These are phyloP conservation scores for Clarias laeviceps DNA, from an alignment of 2,797 vertebrate species.

Conservation along the genomic window DNA sequence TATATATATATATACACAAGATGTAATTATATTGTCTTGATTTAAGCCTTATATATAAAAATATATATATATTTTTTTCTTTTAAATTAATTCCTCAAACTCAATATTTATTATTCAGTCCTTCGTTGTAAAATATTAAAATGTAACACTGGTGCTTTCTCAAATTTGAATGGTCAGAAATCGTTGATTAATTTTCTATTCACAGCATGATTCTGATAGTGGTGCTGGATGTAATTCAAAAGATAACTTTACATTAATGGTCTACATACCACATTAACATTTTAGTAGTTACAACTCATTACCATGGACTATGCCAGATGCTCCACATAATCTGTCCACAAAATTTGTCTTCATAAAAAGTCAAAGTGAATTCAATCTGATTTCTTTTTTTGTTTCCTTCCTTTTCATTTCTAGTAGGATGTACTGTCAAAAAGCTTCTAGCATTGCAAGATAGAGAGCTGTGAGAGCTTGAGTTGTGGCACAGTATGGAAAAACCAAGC, in stretches of 20 bases:
- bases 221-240: neutral
- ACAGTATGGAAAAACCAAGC: neutral
- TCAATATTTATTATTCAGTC: neutral
- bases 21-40: no score
- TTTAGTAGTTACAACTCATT: neutral
- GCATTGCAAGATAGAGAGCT: neutral
- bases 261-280: neutral
- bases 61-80: no score
- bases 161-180: neutral
- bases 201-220: neutral
- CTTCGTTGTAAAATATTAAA: neutral
- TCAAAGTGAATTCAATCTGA: neutral
- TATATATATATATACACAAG: no score
- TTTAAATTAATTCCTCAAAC: neutral
- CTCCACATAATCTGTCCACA: neutral
- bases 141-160: neutral
- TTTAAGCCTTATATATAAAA: no score
- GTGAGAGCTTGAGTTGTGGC: neutral
- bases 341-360: neutral
- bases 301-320: neutral
- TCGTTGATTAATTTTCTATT: neutral
- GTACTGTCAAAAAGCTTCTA: neutral
- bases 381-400: neutral
- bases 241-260: neutral
- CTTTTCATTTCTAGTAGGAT: neutral